Conservation (phyloP, 2,888 invertebrate species). For the Cheilosia grossa region DNA sequence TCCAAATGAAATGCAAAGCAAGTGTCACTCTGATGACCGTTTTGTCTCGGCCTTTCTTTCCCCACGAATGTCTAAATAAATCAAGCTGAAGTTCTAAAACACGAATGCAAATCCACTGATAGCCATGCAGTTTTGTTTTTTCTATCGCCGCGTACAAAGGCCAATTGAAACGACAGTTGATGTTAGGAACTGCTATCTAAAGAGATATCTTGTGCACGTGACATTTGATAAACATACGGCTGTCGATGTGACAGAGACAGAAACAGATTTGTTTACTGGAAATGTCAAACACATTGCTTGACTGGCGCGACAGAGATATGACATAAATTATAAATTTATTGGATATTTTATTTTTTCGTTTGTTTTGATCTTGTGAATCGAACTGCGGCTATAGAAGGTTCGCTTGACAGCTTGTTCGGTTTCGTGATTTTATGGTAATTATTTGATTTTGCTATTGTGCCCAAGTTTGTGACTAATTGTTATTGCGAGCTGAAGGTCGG, state of each 20-base stretch:
- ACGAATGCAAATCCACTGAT: slow-evolving; percentile 30
- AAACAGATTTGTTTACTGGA: slow-evolving; percentile 31
- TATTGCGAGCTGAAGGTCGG: slow-evolving; percentile 1
- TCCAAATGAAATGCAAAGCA: slow-evolving; percentile 38
- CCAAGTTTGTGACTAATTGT: slow-evolving; percentile 26
- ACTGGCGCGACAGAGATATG: slow-evolving; percentile 10
- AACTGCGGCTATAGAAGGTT: slow-evolving; percentile 16
- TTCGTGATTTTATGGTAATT: slow-evolving; percentile 41
- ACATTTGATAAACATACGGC: slow-evolving; percentile 40
- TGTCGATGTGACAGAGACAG: slow-evolving; percentile 13
- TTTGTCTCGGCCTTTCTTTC: background rate
- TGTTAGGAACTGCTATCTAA: slow-evolving; percentile 28
- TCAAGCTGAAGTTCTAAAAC: slow-evolving; percentile 41
- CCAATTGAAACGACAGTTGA: slow-evolving; percentile 37
- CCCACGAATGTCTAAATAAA: slow-evolving; percentile 32
- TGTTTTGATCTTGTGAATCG: slow-evolving; percentile 36
- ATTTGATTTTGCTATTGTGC: slow-evolving; percentile 13
- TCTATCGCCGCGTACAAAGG: slow-evolving; percentile 38
- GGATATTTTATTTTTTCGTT: slow-evolving; percentile 1
- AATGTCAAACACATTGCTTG: slow-evolving; percentile 29
- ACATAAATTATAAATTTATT: slow-evolving; percentile 60
- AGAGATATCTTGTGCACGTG: slow-evolving; percentile 50
- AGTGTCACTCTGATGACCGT: slow-evolving; percentile 6
- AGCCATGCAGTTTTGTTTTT: slow-evolving; percentile 2
- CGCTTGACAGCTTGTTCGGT: background rate